Conservation (phyloP, 2,113 vertebrate species). For the Nannospalax galili region DNA sequence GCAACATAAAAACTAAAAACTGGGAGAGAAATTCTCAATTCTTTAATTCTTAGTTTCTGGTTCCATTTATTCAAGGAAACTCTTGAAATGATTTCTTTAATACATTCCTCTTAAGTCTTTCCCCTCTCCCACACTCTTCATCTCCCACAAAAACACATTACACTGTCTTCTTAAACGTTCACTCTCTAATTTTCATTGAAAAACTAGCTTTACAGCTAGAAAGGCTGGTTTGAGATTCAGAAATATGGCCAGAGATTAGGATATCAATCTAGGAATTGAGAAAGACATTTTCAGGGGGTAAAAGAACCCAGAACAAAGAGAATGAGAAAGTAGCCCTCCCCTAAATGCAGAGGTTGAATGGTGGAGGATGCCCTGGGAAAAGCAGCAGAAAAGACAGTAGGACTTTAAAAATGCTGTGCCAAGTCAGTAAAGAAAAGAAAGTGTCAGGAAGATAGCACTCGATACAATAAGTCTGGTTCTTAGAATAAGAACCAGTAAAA, state of each 20-base stretch:
- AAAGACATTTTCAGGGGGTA: background rate
- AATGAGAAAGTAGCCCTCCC: background rate
- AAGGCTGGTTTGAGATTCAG: background rate
- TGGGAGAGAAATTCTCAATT: background rate
- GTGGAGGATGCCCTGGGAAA: background rate
- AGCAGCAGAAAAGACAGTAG: background rate
- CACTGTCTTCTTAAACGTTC: background rate
- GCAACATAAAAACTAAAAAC: background rate
- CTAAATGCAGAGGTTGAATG: background rate
- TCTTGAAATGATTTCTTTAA: background rate
- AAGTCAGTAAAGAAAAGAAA: background rate
- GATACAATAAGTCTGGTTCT: no score
- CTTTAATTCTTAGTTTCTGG: background rate
- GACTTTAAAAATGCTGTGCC: background rate
- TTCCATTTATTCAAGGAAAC: background rate
- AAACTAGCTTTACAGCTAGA: background rate
- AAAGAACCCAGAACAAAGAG: background rate
- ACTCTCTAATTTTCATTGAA: constrained; percentile 21
- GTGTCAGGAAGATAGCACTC: background rate
- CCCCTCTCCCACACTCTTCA: background rate
- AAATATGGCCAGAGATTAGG: background rate
- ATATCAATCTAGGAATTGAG: background rate
- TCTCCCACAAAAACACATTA: background rate
- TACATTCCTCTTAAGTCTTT: background rate
- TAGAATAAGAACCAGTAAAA: background rate